Conservation (phyloP, 1,140 invertebrate species). For the Macrosteles quadrilineatus region DNA sequence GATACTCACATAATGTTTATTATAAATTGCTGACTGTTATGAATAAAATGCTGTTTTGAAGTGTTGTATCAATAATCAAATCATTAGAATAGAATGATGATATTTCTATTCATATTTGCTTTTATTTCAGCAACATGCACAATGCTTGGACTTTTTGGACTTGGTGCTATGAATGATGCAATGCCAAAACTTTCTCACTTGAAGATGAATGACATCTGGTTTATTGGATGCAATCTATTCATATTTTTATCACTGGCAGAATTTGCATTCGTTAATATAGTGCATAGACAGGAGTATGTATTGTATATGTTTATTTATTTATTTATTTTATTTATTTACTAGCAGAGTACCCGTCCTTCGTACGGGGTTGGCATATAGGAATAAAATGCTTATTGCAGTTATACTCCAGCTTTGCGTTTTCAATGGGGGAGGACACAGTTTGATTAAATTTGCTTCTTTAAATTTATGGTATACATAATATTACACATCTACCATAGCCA, state of each 20-base stretch:
- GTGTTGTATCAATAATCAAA: too few relatives aligned
- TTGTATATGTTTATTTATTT: constrained; percentile 10
- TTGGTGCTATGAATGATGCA: constrained; percentile 75
- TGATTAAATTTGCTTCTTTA: too few relatives aligned
- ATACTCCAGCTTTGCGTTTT: too few relatives aligned
- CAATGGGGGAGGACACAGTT: too few relatives aligned
- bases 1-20: not conserved
- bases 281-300: constrained; percentile 76
- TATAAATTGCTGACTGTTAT: not conserved
- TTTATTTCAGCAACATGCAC: constrained; percentile 67
- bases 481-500: too few relatives aligned
- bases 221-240: constrained; percentile 79
- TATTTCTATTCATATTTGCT: constrained; percentile 1
- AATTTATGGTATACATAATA: too few relatives aligned
- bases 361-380: too few relatives aligned
- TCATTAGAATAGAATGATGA: too few relatives aligned
- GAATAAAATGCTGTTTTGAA: too few relatives aligned
- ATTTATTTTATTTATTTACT: not conserved
- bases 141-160: constrained; percentile 81
- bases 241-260: constrained; percentile 83
- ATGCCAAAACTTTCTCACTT: constrained; percentile 85
- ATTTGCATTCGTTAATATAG: constrained; percentile 86
- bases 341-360: too few relatives aligned
- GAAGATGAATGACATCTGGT: constrained; percentile 86
- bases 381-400: too few relatives aligned